These are phyloP conservation scores for Dipodomys stephensi DNA, from an alignment of 2,113 vertebrate genomes.

Conservation along the genomic window DNA sequence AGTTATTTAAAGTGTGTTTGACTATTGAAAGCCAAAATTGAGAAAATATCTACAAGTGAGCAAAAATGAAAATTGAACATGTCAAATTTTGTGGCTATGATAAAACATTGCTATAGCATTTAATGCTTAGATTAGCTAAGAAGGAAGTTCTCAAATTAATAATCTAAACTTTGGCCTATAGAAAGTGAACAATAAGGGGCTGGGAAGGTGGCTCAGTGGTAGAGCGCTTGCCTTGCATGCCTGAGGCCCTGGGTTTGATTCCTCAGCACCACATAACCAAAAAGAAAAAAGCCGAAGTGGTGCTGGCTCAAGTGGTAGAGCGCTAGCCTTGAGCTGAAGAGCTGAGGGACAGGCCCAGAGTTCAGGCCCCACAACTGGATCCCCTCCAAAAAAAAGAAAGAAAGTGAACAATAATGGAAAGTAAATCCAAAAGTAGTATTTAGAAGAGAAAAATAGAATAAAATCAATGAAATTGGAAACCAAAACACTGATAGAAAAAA, in stretches of 20 bases:
- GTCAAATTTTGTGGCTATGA: not conserved
- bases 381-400: not conserved
- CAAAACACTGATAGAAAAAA: not conserved
- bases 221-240: too few species aligned
- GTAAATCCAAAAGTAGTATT: not conserved
- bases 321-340: too few species aligned
- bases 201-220: too few species aligned
- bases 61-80: not conserved
- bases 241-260: too few species aligned
- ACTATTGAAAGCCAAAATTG: slow-evolving; percentile 1
- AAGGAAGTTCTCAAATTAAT: slow-evolving; percentile 17
- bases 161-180: not conserved
- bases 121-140: not conserved
- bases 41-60: slow-evolving; percentile 10
- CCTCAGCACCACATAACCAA: too few species aligned
- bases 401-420: not conserved
- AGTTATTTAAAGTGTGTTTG: not conserved
- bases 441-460: not conserved
- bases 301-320: too few species aligned
- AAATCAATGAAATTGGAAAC: not conserved
- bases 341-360: too few species aligned
- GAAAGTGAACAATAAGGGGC: not conserved
- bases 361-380: too few species aligned
- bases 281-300: too few species aligned
- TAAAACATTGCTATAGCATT: slow-evolving; percentile 3